Conservation (phyloP, 2,113 vertebrate genomes). For the Nerophis lumbriciformis region DNA sequence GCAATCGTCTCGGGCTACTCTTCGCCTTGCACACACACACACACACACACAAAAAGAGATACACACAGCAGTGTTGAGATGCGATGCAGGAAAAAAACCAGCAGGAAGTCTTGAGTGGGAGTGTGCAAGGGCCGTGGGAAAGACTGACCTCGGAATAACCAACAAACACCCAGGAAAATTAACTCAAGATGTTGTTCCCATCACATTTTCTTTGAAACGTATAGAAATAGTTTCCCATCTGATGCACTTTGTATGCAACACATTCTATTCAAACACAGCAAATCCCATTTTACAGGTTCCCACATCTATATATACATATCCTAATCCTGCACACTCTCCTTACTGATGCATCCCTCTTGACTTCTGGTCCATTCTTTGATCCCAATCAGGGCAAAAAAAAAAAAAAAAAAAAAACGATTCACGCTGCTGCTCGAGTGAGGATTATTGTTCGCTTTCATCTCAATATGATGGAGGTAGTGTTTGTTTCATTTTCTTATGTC, state of each 20-base stretch:
- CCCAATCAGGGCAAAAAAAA: not conserved
- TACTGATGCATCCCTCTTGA: not conserved
- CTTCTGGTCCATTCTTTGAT: not conserved
- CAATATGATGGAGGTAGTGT: slow-evolving; percentile 29
- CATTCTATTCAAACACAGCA: not conserved
- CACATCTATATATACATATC: not conserved
- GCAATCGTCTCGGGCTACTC: slow-evolving; percentile 16
- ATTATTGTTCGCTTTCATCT: slow-evolving; percentile 36
- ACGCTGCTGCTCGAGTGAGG: not conserved
- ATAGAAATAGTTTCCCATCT: too few relatives aligned
- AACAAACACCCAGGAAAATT: not conserved
- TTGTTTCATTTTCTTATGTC: slow-evolving; percentile 47
- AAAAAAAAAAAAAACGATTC: too few relatives aligned
- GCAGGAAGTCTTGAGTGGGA: not conserved
- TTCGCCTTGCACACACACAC: slow-evolving; percentile 4
- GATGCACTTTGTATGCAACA: not conserved
- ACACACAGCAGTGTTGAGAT: not conserved
- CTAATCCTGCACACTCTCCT: not conserved
- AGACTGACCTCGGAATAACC: not conserved
- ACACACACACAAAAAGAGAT: not conserved
- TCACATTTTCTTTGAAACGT: too few relatives aligned
- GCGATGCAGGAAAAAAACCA: not conserved
- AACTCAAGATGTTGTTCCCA: too few relatives aligned
- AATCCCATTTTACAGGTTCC: not conserved
- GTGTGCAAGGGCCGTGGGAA: not conserved